Evolutionary conservation across 2,888 invertebrate species (phyloP).

Genomic region (Lithophane leautieri): DNA sequence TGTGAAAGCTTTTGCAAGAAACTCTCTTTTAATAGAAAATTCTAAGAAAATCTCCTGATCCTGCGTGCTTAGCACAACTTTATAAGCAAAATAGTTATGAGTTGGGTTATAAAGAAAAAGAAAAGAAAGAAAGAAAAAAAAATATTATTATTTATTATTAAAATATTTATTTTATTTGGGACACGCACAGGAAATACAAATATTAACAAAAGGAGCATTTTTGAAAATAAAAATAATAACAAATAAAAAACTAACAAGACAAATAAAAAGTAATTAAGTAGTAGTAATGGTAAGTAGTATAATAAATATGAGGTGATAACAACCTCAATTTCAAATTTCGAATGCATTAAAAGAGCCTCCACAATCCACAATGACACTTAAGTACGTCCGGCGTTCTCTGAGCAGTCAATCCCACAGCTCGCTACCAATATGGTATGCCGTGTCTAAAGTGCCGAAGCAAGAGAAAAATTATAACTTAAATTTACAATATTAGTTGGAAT

Average conservation of each 20-base stretch:
- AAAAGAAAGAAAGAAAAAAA: too few species aligned
- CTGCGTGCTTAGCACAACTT: too few species aligned
- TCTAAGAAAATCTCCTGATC: background rate
- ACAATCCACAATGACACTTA: background rate
- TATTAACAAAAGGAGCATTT: too few species aligned
- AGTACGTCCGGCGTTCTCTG: background rate
- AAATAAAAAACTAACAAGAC: too few species aligned
- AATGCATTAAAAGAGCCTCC: slow-evolving; percentile 14
- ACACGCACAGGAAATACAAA: too few species aligned
- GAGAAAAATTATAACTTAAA: background rate
- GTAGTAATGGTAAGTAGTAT: too few species aligned
- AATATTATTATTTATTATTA: too few species aligned
- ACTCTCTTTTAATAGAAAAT: background rate
- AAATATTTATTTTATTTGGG: too few species aligned
- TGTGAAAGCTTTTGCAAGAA: background rate
- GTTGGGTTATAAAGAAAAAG: background rate
- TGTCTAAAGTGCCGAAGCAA: background rate
- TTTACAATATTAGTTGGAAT: background rate
- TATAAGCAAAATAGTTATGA: background rate
- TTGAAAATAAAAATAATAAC: too few species aligned
- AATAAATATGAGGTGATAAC: too few species aligned
- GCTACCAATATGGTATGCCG: background rate
- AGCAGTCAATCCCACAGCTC: background rate
- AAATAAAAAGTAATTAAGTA: too few species aligned
- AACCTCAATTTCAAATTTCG: background rate